phyloP scores from a whole-genome alignment of 2,113 vertebrate genomes.

The Rhegmatorhina hoffmannsi region DNA sequence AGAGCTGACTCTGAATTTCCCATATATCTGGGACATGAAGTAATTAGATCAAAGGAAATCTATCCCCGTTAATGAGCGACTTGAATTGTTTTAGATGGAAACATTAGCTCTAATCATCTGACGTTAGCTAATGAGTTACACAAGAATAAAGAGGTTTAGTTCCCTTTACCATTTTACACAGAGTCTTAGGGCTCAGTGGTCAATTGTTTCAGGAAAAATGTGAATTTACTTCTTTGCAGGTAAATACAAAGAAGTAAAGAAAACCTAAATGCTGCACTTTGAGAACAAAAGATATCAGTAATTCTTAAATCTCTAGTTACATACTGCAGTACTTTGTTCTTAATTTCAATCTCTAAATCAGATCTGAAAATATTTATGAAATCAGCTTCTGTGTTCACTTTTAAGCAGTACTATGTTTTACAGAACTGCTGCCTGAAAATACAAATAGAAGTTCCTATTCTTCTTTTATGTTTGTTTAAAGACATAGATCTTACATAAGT shows the following conservation, averaged over 20 bases:
- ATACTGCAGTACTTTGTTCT: slow-evolving; percentile 32
- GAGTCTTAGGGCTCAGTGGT: slow-evolving; percentile 12
- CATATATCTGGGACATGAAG: slow-evolving; percentile 28
- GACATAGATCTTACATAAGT: neutral
- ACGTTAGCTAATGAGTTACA: slow-evolving; percentile 52
- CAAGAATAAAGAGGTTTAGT: slow-evolving; percentile 66
- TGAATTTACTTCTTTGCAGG: slow-evolving; percentile 34
- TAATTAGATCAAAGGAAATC: slow-evolving; percentile 64
- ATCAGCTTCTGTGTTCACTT: slow-evolving; percentile 23
- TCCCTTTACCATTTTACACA: slow-evolving; percentile 33
- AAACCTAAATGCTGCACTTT: slow-evolving; percentile 4
- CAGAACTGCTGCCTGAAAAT: neutral
- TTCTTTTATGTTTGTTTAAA: neutral
- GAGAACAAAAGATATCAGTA: slow-evolving; percentile 16
- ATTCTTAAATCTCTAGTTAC: slow-evolving; percentile 42
- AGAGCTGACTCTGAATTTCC: slow-evolving; percentile 28
- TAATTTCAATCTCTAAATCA: slow-evolving; percentile 55
- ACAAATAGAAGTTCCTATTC: neutral
- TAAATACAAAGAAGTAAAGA: slow-evolving; percentile 55
- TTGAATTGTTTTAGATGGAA: slow-evolving; percentile 50
- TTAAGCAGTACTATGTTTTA: neutral
- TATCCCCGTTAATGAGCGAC: slow-evolving; percentile 15
- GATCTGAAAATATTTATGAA: slow-evolving; percentile 51
- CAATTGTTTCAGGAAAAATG: slow-evolving; percentile 38
- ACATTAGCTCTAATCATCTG: slow-evolving; percentile 37